Percentiles rank a stretch among this genome's conserved stretches.
Evolutionary conservation across 2,113 vertebrate genomes (phyloP).

Genomic region (Xerus inauris): DNA sequence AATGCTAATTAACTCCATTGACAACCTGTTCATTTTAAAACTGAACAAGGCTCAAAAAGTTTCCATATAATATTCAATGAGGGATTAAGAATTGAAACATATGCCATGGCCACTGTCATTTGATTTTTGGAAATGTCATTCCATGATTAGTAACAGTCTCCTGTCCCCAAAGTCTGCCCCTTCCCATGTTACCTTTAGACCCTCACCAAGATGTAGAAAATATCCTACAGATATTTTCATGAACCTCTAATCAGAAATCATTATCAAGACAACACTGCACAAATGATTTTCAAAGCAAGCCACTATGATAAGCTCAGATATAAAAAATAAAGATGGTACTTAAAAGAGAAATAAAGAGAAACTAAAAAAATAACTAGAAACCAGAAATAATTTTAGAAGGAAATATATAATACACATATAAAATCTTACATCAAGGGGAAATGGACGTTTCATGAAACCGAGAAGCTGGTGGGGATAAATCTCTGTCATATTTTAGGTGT

Average conservation of each 20-base stretch:
- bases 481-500: constrained; percentile 76
- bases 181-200: background rate
- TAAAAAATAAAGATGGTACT: background rate
- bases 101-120: background rate
- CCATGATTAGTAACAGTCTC: constrained; percentile 38
- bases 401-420: constrained; percentile 31
- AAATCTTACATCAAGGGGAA: constrained; percentile 48
- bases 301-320: background rate
- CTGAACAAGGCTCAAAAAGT: background rate
- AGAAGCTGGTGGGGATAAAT: constrained; percentile 69
- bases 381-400: background rate
- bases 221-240: background rate
- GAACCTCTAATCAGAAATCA: constrained; percentile 35
- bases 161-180: background rate
- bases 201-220: constrained; percentile 30
- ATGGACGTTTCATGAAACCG: constrained; percentile 44
- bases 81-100: constrained; percentile 3
- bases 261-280: constrained; percentile 2
- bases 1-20: background rate
- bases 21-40: constrained; percentile 37
- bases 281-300: constrained; percentile 26
- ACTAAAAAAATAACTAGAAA: constrained; percentile 39
- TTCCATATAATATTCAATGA: constrained; percentile 19
- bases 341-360: background rate
- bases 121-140: constrained; percentile 55